These are phyloP conservation scores for Coracias cyanogaster DNA, from an alignment of 2,797 vertebrate genomes.

Conservation along the genomic window DNA sequence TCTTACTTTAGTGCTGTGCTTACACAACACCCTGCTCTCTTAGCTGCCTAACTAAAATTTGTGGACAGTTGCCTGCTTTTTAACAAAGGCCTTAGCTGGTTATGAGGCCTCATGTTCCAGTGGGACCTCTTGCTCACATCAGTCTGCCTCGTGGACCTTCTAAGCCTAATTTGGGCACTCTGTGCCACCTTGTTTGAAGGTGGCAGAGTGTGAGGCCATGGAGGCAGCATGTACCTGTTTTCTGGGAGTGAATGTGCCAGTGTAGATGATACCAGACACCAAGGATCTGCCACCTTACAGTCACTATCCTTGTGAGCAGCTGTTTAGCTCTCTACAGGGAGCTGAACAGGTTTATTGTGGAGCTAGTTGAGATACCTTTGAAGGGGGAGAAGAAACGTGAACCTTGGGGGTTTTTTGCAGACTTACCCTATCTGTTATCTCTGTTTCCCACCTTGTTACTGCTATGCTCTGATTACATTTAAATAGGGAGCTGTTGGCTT, in stretches of 20 bases:
- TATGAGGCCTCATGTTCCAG: neutral
- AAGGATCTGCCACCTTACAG: neutral
- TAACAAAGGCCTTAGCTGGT: neutral
- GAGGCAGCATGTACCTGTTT: fast-evolving
- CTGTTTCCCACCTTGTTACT: neutral
- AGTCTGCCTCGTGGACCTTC: neutral
- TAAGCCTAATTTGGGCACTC: neutral
- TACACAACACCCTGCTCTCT: neutral
- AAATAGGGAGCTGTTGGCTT: neutral
- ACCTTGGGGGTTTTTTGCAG: neutral
- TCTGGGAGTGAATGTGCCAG: neutral
- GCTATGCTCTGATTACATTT: conserved; percentile 19
- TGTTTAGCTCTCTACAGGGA: neutral
- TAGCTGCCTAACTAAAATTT: neutral
- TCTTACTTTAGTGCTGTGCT: neutral
- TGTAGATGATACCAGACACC: neutral
- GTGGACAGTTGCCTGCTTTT: neutral
- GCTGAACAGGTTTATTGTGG: neutral
- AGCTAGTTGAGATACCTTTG: neutral
- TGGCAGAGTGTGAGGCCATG: neutral
- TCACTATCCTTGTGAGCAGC: neutral
- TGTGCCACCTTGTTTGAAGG: neutral
- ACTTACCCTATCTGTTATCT: neutral
- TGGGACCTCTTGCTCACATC: neutral
- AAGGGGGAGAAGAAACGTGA: neutral